These are phyloP conservation scores for Oceanites oceanicus DNA, from an alignment of 2,113 vertebrate species.

Conservation along the genomic window DNA sequence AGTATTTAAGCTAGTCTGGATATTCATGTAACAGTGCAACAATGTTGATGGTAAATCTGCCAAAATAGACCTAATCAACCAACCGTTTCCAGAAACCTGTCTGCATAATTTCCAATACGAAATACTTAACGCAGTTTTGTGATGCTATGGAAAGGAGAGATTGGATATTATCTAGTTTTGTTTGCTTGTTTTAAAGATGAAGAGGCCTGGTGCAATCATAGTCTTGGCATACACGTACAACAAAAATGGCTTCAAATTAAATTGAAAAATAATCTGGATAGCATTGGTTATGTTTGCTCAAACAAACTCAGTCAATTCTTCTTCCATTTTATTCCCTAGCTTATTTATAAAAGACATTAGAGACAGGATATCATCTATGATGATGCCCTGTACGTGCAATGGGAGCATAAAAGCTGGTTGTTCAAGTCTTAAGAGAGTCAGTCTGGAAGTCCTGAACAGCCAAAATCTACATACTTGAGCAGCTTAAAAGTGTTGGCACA, in stretches of 20 bases:
- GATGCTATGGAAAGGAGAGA: background rate
- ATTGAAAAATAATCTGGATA: background rate
- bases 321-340: background rate
- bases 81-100: background rate
- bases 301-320: background rate
- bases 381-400: accelerated
- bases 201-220: background rate
- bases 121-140: background rate
- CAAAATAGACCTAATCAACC: background rate
- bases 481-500: background rate
- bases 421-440: background rate
- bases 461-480: background rate
- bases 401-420: background rate
- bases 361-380: background rate
- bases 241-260: background rate
- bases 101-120: background rate
- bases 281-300: background rate
- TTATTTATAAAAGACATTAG: background rate
- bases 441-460: background rate
- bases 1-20: background rate
- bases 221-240: background rate
- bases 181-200: background rate
- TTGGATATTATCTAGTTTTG: background rate
- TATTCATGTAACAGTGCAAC: background rate
- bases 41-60: background rate